Evolutionary conservation across 2,113 vertebrate species (phyloP).

Genomic region (Tragulus kanchil): DNA sequence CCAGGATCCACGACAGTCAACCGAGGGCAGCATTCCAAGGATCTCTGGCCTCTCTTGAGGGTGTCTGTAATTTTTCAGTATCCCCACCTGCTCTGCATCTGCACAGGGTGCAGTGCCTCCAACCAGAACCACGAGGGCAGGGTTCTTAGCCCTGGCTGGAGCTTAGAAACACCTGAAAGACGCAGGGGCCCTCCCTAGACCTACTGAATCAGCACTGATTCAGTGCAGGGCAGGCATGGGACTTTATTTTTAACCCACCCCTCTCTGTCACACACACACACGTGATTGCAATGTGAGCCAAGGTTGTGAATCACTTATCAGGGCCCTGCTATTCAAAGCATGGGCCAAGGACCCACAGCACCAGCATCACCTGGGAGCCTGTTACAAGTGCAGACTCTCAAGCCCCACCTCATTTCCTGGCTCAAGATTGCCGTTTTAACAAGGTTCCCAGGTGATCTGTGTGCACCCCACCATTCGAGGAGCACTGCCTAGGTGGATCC

Average conservation of each 20-base stretch:
- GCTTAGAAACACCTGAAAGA: background rate
- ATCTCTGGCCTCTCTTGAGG: background rate
- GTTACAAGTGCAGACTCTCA: background rate
- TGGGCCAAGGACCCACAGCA: background rate
- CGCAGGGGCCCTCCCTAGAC: background rate
- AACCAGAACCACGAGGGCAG: background rate
- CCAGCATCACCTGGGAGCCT: background rate
- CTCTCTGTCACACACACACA: background rate
- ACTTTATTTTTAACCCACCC: background rate
- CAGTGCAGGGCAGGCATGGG: no score
- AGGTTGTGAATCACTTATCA: background rate
- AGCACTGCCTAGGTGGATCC: background rate
- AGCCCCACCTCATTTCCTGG: background rate
- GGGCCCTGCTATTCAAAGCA: background rate
- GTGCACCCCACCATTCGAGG: background rate
- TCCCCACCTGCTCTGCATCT: background rate
- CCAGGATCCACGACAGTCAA: background rate
- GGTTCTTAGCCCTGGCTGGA: background rate
- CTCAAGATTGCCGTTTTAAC: background rate
- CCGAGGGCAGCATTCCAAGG: background rate
- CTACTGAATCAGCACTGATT: background rate
- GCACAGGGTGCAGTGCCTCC: background rate
- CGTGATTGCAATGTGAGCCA: background rate
- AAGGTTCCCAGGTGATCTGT: background rate
- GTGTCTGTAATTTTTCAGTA: background rate